Evolutionary conservation across 2,113 vertebrate species (phyloP).

Genomic region (Lichenostomus cassidix): DNA sequence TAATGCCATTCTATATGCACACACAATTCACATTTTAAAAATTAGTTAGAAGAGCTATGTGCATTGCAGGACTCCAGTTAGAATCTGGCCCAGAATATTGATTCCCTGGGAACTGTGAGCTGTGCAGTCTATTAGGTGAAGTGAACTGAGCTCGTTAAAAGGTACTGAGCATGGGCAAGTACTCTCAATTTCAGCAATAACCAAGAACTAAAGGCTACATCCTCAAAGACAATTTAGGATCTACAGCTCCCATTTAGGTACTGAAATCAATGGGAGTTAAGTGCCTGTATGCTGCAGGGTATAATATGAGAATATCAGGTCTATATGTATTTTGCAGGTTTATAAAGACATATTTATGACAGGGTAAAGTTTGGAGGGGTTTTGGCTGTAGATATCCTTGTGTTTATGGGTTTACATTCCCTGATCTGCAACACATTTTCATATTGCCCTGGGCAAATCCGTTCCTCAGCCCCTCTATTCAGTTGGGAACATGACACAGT

Average conservation of each 20-base stretch:
- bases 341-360: constrained; percentile 1
- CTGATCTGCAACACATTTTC: neutral
- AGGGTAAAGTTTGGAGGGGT: neutral
- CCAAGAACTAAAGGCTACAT: constrained; percentile 52
- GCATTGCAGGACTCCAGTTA: neutral
- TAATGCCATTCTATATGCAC: constrained; percentile 20
- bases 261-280: constrained; percentile 58
- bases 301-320: constrained; percentile 34
- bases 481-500: neutral
- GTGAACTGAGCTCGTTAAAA: constrained; percentile 57
- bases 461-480: neutral
- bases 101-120: neutral
- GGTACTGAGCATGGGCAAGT: constrained; percentile 10
- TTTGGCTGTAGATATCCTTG: neutral
- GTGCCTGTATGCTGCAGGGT: constrained; percentile 7
- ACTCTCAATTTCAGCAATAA: constrained; percentile 32
- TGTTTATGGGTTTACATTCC: neutral
- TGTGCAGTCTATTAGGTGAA: constrained; percentile 41
- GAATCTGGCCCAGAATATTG: constrained; percentile 48
- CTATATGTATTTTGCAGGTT: constrained; percentile 21
- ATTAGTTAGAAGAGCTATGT: neutral
- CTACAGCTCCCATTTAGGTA: constrained; percentile 39
- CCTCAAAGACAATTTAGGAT: constrained; percentile 54
- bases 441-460: neutral
- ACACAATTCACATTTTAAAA: constrained; percentile 39